phyloP scores from a whole-genome alignment of 2,888 invertebrate species.

The Rapana venosa region DNA sequence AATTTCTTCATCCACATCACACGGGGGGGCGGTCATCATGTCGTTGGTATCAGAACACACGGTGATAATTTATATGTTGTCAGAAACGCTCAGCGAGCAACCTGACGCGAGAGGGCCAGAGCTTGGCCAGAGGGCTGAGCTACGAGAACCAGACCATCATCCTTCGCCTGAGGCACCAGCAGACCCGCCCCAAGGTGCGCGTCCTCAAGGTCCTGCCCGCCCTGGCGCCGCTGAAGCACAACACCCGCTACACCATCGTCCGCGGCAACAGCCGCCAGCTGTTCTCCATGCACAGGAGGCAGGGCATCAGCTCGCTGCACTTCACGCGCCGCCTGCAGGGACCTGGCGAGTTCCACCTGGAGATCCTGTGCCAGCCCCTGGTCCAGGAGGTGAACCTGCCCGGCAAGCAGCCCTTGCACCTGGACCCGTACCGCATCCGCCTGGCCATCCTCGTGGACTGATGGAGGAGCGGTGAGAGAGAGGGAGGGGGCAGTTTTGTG shows the following conservation, averaged over 20 bases:
- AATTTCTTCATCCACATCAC: no score
- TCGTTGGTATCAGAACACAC: no score
- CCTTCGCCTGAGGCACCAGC: constrained; percentile 63
- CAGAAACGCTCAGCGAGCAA: not conserved
- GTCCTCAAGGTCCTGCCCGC: constrained; percentile 85
- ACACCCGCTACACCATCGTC: constrained; percentile 73
- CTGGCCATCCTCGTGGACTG: constrained; percentile 55
- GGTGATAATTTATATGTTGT: not conserved
- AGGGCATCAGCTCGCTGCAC: constrained; percentile 72
- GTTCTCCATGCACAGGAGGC: constrained; percentile 67
- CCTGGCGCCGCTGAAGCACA: constrained; percentile 80
- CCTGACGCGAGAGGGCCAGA: not conserved
- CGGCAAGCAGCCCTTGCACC: constrained; percentile 46
- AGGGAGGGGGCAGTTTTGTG: no score
- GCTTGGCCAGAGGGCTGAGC: not conserved
- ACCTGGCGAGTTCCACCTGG: constrained; percentile 64
- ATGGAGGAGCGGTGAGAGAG: not conserved
- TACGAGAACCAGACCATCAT: constrained; percentile 55
- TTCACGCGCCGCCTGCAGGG: constrained; percentile 67
- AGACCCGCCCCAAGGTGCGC: constrained; percentile 83
- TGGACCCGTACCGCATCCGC: constrained; percentile 51
- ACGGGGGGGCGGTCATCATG: no score
- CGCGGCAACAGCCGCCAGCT: constrained; percentile 68
- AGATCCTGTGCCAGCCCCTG: constrained; percentile 72
- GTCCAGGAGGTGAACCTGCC: constrained; percentile 45